phyloP scores from a whole-genome alignment of 2,888 invertebrate species.

The Aplocera efformata region DNA sequence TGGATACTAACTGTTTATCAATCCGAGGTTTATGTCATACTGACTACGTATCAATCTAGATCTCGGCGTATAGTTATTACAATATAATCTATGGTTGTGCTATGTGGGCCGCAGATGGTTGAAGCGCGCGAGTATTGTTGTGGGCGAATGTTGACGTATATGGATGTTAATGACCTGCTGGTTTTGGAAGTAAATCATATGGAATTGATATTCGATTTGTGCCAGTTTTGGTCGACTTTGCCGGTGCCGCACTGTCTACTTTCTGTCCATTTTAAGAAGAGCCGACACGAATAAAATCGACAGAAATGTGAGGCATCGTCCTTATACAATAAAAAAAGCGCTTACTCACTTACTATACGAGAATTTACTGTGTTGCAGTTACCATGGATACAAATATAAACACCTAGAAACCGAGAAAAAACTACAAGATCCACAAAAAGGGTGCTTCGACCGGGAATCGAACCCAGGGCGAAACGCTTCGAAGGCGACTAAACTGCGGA shows the following conservation, averaged over 20 bases:
- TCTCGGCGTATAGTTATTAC: too few species aligned
- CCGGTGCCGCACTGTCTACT: conserved; percentile 6
- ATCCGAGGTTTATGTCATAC: conserved; percentile 2
- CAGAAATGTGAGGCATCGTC: too few species aligned
- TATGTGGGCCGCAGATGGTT: conserved; percentile 66
- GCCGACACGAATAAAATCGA: too few species aligned
- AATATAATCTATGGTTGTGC: conserved; percentile 13
- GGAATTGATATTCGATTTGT: conserved; percentile 16
- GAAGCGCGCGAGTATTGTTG: conserved; percentile 41
- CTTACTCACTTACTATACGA: too few species aligned
- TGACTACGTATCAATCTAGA: background rate
- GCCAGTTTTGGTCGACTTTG: background rate
- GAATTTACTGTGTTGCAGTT: too few species aligned
- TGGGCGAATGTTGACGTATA: conserved; percentile 28
- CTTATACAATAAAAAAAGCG: too few species aligned
- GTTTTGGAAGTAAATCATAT: conserved; percentile 28
- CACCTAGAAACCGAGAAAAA: too few species aligned
- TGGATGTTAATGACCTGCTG: conserved; percentile 28
- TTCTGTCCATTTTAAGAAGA: background rate
- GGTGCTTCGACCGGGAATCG: too few species aligned
- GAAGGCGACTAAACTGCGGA: too few species aligned
- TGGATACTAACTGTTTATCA: conserved; percentile 23
- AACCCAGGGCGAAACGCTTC: too few species aligned
- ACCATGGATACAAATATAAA: too few species aligned
- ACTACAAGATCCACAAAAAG: too few species aligned